Evolutionary conservation across 2,797 vertebrate species (phyloP).

Genomic region (Sebastes itinus): DNA sequence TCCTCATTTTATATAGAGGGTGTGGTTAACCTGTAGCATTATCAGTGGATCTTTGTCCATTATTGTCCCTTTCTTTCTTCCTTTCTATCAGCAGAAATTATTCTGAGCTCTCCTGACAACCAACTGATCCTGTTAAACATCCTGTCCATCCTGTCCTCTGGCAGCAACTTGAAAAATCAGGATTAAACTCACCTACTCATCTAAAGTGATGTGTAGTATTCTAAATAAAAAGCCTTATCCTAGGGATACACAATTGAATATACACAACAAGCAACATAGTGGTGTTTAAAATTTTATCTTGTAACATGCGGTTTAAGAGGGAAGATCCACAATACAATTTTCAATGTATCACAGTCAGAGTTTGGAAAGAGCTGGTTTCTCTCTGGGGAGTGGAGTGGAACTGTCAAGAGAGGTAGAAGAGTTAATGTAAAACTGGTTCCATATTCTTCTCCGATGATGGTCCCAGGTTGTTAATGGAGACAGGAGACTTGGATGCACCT

Average conservation of each 20-base stretch:
- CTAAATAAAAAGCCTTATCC: not conserved
- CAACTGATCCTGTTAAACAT: not conserved
- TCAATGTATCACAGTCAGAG: not conserved
- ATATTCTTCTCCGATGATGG: conserved; percentile 15
- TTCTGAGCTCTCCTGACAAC: not conserved
- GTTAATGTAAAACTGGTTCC: conserved; percentile 24
- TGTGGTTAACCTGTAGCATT: not conserved
- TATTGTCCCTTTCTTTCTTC: not conserved
- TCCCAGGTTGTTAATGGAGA: conserved; percentile 25
- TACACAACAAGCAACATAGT: not conserved
- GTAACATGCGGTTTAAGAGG: conserved; percentile 33
- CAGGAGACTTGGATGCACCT: not conserved
- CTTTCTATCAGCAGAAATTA: not conserved
- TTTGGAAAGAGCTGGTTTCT: conserved; percentile 3
- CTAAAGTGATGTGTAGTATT: not conserved
- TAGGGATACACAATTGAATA: not conserved
- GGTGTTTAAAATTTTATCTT: conserved; percentile 42
- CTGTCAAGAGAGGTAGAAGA: conserved; percentile 28
- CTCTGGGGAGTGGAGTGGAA: conserved; percentile 9
- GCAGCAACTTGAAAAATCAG: not conserved
- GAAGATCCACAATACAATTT: conserved; percentile 4
- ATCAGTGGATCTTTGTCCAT: not conserved
- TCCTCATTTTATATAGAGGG: not conserved
- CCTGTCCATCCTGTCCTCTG: not conserved
- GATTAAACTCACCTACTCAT: not conserved